A percentile compares a stretch with the other conserved stretches of the same genome.
phyloP scores from a whole-genome alignment of 1,140 invertebrate species.

The Lordiphosa clarofinis region DNA sequence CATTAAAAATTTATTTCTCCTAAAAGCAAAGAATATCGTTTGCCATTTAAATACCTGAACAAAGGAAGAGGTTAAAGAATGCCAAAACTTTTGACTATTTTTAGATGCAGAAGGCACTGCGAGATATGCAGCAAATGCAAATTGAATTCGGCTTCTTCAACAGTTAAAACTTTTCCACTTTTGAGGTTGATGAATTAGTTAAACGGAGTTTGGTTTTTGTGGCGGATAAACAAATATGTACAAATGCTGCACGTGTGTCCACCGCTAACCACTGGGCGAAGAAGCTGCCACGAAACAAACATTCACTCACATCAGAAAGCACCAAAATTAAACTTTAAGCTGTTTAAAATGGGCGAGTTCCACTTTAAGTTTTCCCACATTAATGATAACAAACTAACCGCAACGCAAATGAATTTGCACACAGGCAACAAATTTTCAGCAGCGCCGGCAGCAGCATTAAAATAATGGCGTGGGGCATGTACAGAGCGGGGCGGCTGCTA shows the following conservation, averaged over 20 bases:
- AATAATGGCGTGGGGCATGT: slow-evolving; percentile 9
- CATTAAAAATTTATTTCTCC: no score
- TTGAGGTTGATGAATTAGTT: slow-evolving; percentile 33
- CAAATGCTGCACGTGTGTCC: background rate
- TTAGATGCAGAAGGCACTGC: background rate
- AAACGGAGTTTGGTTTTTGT: slow-evolving; percentile 3
- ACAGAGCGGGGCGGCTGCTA: background rate
- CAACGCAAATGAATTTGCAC: slow-evolving; percentile 54
- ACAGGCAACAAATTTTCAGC: background rate
- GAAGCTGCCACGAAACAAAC: slow-evolving; percentile 1
- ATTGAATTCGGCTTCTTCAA: slow-evolving; percentile 27
- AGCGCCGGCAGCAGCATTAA: no score
- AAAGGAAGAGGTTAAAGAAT: no score
- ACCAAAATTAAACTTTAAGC: slow-evolving; percentile 9
- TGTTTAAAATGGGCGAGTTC: slow-evolving; percentile 1
- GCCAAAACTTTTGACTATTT: background rate
- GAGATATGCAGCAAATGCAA: slow-evolving; percentile 28
- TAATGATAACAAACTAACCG: slow-evolving; percentile 39
- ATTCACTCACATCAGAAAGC: slow-evolving; percentile 3
- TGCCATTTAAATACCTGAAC: no score
- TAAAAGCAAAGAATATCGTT: no score
- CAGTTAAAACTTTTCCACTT: slow-evolving; percentile 31
- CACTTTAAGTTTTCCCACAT: slow-evolving; percentile 38
- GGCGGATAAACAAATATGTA: slow-evolving; percentile 7
- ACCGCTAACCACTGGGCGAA: background rate